phyloP scores from a whole-genome alignment of 2,888 invertebrate genomes.

The Ectemnius cavifrons region DNA sequence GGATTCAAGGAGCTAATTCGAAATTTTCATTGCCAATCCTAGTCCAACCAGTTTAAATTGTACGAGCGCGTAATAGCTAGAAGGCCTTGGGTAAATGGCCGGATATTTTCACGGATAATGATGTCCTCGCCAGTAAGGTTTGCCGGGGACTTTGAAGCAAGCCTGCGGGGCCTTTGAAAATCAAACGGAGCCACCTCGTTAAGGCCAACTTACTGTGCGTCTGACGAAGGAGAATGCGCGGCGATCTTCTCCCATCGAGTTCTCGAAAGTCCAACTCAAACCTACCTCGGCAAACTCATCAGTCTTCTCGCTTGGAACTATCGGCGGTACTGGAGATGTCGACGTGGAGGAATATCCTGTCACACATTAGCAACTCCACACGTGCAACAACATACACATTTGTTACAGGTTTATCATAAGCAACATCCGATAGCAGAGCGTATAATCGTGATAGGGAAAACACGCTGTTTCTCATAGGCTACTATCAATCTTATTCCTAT shows the following conservation, averaged over 20 bases:
- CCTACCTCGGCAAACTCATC: constrained; percentile 33
- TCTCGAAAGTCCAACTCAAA: constrained; percentile 33
- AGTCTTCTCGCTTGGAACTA: constrained; percentile 28
- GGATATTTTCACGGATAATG: neutral
- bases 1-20: constrained; percentile 25
- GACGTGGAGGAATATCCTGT: neutral
- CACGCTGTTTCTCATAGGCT: no score
- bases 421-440: no score
- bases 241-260: constrained; percentile 20
- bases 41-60: constrained; percentile 14
- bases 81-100: neutral
- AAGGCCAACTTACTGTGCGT: constrained; percentile 26
- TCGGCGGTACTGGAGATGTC: constrained; percentile 19
- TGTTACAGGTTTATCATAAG: no score
- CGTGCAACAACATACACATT: no score
- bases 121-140: neutral
- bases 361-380: neutral
- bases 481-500: no score
- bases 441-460: no score
- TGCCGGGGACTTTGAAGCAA: neutral
- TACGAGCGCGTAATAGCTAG: neutral
- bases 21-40: neutral
- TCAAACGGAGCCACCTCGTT: constrained; percentile 33
- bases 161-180: constrained; percentile 18
- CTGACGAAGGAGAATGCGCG: constrained; percentile 9